phyloP scores from a whole-genome alignment of 2,797 vertebrate genomes.

The Hydrocynus forskahlii region DNA sequence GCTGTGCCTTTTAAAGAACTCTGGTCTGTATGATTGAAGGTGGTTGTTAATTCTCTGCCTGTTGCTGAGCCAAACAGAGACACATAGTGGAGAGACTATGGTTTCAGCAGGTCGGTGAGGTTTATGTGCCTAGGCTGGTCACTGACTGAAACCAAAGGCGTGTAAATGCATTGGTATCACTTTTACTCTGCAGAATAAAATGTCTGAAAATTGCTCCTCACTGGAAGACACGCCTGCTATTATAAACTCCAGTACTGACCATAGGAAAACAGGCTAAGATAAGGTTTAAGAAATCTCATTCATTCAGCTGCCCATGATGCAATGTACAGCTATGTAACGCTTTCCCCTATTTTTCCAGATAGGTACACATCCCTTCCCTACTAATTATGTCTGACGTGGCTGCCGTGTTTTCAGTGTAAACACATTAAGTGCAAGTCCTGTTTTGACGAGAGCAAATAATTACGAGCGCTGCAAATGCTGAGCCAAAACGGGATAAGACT shows the following conservation, averaged over 20 bases:
- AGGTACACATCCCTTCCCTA: background rate
- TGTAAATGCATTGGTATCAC: background rate
- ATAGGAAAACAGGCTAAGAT: background rate
- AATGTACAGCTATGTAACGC: background rate
- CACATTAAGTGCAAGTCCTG: constrained; percentile 27
- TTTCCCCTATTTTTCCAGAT: background rate
- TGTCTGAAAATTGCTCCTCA: background rate
- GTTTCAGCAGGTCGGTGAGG: constrained; percentile 8
- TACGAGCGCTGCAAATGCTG: constrained; percentile 31
- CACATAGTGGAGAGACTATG: background rate
- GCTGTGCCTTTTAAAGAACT: background rate
- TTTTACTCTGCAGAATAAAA: background rate
- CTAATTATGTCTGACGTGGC: background rate
- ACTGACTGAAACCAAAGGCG: background rate
- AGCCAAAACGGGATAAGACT: constrained; percentile 68
- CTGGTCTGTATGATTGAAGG: constrained; percentile 4
- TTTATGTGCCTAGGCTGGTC: background rate
- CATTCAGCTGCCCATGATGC: background rate
- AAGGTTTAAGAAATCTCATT: background rate
- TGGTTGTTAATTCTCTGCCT: background rate
- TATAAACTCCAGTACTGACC: background rate
- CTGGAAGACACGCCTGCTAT: background rate
- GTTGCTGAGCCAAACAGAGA: background rate
- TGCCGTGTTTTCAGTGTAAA: constrained; percentile 61
- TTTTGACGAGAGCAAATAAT: constrained; percentile 23